Evolutionary conservation across 2,797 vertebrate species (phyloP).

Genomic region (Myioborus miniatus): DNA sequence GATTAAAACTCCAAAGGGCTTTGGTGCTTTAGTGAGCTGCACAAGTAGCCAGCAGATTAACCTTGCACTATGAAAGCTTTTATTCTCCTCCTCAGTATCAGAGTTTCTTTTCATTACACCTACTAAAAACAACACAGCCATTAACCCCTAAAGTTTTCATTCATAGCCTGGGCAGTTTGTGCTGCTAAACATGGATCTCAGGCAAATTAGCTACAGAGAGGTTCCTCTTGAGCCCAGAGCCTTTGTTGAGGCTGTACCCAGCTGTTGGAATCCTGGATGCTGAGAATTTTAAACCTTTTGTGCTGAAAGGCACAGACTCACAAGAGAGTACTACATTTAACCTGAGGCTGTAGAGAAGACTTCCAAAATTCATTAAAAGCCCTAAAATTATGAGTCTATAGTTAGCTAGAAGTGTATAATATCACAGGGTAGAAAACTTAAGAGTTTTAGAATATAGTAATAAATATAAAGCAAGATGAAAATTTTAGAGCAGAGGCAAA

Average conservation of each 20-base stretch:
- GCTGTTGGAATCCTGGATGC: neutral
- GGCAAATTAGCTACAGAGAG: neutral
- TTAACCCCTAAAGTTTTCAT: neutral
- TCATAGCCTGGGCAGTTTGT: neutral
- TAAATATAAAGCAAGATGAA: neutral
- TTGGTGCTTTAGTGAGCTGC: neutral
- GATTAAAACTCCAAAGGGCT: neutral
- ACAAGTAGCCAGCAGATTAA: conserved; percentile 1
- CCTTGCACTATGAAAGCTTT: neutral
- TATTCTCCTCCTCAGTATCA: neutral
- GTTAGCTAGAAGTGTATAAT: neutral
- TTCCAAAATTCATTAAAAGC: neutral
- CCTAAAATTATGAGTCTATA: neutral
- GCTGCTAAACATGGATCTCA: neutral
- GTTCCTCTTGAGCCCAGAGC: neutral
- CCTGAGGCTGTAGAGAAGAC: neutral
- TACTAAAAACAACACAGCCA: neutral
- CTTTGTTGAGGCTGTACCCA: neutral
- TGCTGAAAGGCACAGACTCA: neutral
- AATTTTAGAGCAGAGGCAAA: neutral
- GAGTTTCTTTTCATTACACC: neutral
- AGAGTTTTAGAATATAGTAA: neutral
- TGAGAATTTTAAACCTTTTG: neutral
- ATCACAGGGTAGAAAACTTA: neutral
- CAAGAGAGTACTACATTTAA: neutral